Evolutionary conservation across 2,113 vertebrate species (phyloP).

Genomic region (Corythaixoides concolor): DNA sequence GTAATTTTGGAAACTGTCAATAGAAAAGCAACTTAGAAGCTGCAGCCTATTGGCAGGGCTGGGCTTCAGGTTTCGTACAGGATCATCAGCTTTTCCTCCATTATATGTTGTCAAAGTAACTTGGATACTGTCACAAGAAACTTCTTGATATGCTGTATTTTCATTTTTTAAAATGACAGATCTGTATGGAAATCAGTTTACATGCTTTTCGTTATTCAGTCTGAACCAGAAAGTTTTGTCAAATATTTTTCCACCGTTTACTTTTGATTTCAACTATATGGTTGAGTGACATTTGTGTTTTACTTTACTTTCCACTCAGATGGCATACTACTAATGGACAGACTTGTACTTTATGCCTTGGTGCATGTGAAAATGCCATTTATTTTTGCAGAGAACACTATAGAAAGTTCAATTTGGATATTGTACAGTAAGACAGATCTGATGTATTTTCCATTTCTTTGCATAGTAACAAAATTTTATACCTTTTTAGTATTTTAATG

Average conservation of each 20-base stretch:
- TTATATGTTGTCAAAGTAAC: constrained; percentile 40
- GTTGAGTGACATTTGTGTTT: constrained; percentile 14
- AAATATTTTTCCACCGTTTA: constrained; percentile 34
- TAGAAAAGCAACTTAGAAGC: constrained; percentile 27
- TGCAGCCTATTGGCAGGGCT: constrained; percentile 12
- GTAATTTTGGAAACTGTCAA: constrained; percentile 59
- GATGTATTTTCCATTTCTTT: constrained; percentile 73
- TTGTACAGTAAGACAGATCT: constrained; percentile 71
- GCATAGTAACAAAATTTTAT: constrained; percentile 69
- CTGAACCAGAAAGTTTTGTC: constrained; percentile 34
- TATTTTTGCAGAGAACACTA: constrained; percentile 70
- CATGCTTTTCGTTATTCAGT: constrained; percentile 9
- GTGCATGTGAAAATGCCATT: constrained; percentile 72
- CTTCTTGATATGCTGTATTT: neutral
- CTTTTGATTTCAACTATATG: neutral
- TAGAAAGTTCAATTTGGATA: constrained; percentile 64
- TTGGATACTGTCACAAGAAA: constrained; percentile 25
- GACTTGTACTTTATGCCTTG: constrained; percentile 45
- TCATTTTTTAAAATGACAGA: constrained; percentile 30
- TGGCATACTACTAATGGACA: constrained; percentile 18
- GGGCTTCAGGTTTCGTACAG: constrained; percentile 45
- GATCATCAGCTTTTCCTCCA: constrained; percentile 7
- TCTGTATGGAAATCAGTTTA: constrained; percentile 39
- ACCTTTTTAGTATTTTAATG: constrained; percentile 76
- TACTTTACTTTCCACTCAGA: constrained; percentile 35